Evolutionary conservation across 2,797 vertebrate genomes (phyloP), one percentile per base, ranked within the genome.

Genomic region (Myioborus melanocephalus): DNA sequence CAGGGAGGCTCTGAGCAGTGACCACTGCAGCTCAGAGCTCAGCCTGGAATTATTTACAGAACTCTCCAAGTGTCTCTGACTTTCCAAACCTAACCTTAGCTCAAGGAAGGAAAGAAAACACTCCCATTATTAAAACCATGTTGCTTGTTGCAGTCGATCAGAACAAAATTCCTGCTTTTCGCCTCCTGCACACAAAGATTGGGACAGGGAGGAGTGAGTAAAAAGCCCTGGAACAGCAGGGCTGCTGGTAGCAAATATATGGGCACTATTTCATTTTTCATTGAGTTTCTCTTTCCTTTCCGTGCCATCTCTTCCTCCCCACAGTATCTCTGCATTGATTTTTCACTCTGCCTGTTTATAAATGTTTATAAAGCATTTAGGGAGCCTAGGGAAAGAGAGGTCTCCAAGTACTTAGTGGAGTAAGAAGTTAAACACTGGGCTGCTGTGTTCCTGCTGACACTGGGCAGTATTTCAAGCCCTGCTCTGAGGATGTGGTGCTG

Each of bases 301-400:
- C 39, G 26, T 34, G 78, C 87, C 73, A 44, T 69, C 49, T 64
- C 64, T 92, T 79, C 89, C 68, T 90, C 89, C 83, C 63, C 47
- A 43, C 47, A 65, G 84, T 83, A 78, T 30, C 71, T 85, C 72
- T 28, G 65, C 87, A 95, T 95, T 94, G 96, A 96, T 97, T 95
- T 96, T 96, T 87, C 93, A 92, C 87, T 95, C 93, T 86, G 64
- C 57, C 57, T 92, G 64, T 94, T 95, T 96, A 95, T 96, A 94
- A 93, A 95, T 95, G 94, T 96, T 95, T 95, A 86, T 93, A 93
- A 94, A 95, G 89, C 87, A 61, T 94, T 95, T 93, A 87, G 90
- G 68, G 92, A 95, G 83, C 81, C 81, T 12, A 39, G 90, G 81
- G 92, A 92, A 92, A 75, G 49, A 75, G 50, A 75, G 28, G 39